phyloP scores from a whole-genome alignment of 2,888 invertebrate species.

The Serripes groenlandicus region DNA sequence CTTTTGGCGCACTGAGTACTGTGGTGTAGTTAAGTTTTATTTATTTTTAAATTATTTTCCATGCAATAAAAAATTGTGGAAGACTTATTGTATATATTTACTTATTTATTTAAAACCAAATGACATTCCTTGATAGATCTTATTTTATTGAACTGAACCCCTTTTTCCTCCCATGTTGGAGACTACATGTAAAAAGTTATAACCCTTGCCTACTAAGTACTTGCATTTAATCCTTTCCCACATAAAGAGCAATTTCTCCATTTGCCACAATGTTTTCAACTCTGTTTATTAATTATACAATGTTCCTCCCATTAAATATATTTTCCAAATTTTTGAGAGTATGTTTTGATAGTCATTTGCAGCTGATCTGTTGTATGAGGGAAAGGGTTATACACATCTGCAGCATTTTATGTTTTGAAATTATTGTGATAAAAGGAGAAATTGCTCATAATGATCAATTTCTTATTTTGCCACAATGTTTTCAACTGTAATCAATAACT shows the following conservation, averaged over 20 bases:
- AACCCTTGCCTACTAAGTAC: too few species aligned
- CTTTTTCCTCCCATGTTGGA: not conserved
- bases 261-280: not conserved
- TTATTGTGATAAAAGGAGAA: not conserved
- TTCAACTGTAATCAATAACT: not conserved
- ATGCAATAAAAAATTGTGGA: not conserved
- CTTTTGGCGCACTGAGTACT: not conserved
- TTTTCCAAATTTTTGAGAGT: not conserved
- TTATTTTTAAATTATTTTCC: not conserved
- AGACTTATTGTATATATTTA: not conserved
- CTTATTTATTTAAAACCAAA: not conserved
- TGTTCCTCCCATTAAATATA: not conserved
- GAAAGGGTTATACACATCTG: not conserved
- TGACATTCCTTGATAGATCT: not conserved
- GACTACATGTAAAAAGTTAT: too few species aligned
- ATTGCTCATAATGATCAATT: conserved; percentile 2
- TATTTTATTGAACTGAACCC: not conserved
- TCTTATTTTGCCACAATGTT: conserved; percentile 1
- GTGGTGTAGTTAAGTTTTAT: not conserved
- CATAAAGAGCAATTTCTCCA: too few species aligned
- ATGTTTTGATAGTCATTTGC: not conserved
- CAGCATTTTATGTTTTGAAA: not conserved
- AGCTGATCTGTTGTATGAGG: too few species aligned
- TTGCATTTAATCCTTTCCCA: too few species aligned
- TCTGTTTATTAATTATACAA: not conserved